These are phyloP conservation scores for Cephalopterus ornatus DNA, from an alignment of 2,113 vertebrate species.

Conservation along the genomic window DNA sequence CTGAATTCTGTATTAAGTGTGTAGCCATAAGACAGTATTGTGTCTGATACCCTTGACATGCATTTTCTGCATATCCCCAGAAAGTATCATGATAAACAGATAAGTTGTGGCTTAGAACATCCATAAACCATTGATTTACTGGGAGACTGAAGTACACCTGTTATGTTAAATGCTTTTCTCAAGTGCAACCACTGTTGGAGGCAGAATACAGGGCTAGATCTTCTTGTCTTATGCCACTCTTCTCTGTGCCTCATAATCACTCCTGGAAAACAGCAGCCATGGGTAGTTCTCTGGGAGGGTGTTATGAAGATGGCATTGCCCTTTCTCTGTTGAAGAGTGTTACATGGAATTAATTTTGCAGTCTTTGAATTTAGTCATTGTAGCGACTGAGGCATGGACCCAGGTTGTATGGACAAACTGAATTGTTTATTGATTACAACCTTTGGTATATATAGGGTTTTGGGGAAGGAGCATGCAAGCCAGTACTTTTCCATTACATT, in stretches of 20 bases:
- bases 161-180: background rate
- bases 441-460: too few relatives aligned
- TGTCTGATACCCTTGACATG: background rate
- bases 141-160: background rate
- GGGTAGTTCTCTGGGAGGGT: background rate
- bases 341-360: background rate
- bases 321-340: background rate
- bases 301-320: background rate
- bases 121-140: background rate
- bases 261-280: background rate
- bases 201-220: background rate
- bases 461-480: too few relatives aligned
- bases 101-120: background rate
- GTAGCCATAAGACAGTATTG: background rate
- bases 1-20: background rate
- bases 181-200: background rate
- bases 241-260: background rate
- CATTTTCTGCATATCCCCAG: background rate
- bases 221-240: background rate
- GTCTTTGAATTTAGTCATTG: background rate
- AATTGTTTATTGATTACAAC: too few relatives aligned
- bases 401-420: too few relatives aligned
- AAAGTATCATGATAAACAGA: background rate
- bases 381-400: background rate
- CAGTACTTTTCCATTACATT: too few relatives aligned